Evolutionary conservation across 2,113 vertebrate species (phyloP).

Genomic region (Arenaria interpres): DNA sequence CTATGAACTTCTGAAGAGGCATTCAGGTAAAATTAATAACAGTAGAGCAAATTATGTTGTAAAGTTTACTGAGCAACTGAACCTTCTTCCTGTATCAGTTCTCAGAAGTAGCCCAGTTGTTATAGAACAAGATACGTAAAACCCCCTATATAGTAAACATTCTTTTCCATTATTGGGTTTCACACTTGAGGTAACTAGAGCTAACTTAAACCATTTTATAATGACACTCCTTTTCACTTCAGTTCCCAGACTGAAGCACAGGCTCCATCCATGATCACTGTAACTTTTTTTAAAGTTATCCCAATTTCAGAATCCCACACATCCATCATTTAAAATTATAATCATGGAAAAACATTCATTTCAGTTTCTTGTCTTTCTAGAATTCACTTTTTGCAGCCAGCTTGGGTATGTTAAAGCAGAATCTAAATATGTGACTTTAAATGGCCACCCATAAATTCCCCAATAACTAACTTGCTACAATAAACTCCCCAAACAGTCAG

Average conservation of each 20-base stretch:
- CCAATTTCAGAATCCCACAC: not conserved
- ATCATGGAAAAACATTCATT: not conserved
- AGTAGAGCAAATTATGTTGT: not conserved
- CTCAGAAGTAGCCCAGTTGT: not conserved
- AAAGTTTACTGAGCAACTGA: not conserved
- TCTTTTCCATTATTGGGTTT: not conserved
- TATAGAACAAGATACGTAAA: not conserved
- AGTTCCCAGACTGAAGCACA: not conserved
- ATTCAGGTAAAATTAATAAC: not conserved
- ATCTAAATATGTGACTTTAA: not conserved
- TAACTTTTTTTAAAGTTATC: not conserved
- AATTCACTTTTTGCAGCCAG: not conserved
- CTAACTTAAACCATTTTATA: not conserved
- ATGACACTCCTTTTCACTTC: not conserved
- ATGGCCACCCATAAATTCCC: not conserved
- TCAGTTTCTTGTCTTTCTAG: not conserved
- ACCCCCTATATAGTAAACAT: not conserved
- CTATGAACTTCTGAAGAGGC: not conserved
- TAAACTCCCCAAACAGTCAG: not conserved
- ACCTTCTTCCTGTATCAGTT: not conserved
- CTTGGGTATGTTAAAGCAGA: not conserved
- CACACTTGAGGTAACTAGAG: not conserved
- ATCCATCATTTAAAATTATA: not conserved
- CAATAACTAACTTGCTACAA: not conserved
- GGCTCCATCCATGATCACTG: not conserved